These are phyloP conservation scores for Acrossocheilus wenchowensis DNA, from an alignment of 2,797 vertebrate genomes.

Conservation along the genomic window DNA sequence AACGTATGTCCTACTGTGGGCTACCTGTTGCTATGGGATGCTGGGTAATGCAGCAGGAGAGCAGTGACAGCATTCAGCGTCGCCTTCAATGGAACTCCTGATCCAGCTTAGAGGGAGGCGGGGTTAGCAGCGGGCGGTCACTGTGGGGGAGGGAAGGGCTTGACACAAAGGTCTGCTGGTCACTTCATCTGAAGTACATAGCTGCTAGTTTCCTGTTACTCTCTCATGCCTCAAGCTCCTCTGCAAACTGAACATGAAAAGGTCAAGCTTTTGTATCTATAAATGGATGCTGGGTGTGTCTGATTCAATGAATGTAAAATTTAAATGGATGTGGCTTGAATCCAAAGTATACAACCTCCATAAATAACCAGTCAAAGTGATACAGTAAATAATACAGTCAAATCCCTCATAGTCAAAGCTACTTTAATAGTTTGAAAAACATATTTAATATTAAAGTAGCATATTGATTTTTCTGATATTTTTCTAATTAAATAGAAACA, in stretches of 20 bases:
- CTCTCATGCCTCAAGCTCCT: background rate
- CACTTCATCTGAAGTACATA: constrained; percentile 43
- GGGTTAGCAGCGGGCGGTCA: constrained; percentile 25
- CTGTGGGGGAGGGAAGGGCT: constrained; percentile 61
- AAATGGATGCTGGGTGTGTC: constrained; percentile 45
- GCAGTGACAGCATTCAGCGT: constrained; percentile 16
- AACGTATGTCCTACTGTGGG: background rate
- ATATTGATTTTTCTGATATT: background rate
- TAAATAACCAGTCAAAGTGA: background rate
- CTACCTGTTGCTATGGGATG: constrained; percentile 58
- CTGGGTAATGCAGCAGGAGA: constrained; percentile 35
- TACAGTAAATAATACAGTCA: background rate
- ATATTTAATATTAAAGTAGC: background rate
- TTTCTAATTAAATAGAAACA: background rate
- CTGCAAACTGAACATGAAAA: constrained; percentile 58
- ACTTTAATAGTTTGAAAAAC: background rate
- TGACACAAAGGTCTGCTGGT: constrained; percentile 54
- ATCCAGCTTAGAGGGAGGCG: constrained; percentile 58
- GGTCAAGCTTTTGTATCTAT: constrained; percentile 54
- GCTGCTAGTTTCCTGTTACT: constrained; percentile 19
- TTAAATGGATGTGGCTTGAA: constrained; percentile 46
- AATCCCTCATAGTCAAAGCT: background rate
- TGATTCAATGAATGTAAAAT: constrained; percentile 43
- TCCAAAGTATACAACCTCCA: constrained; percentile 10
- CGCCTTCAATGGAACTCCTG: constrained; percentile 37